phyloP scores from a whole-genome alignment of 2,888 invertebrate genomes.

The Exocentrus adspersus region DNA sequence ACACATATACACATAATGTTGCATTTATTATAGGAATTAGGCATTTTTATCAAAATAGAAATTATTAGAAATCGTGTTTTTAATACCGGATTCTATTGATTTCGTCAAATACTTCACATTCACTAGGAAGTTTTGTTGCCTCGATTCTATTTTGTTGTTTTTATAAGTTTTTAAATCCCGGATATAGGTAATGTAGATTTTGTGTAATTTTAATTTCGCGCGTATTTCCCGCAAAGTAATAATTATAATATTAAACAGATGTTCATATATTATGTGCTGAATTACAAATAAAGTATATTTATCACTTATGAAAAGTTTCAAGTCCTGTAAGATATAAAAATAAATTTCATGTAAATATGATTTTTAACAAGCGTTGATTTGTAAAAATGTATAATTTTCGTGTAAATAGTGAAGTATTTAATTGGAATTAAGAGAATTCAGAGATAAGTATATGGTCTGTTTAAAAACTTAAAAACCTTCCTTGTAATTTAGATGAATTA shows the following conservation, averaged over 20 bases:
- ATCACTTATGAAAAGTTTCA: constrained; percentile 32
- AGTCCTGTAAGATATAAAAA: constrained; percentile 34
- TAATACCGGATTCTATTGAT: constrained; percentile 30
- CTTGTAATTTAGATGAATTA: constrained; percentile 37
- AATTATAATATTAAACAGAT: too few species aligned
- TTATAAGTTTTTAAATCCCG: constrained; percentile 27
- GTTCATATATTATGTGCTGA: too few species aligned
- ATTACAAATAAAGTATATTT: too few species aligned
- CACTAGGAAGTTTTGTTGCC: background rate
- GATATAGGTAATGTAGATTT: background rate
- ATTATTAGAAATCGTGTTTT: constrained; percentile 35
- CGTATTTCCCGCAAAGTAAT: too few species aligned
- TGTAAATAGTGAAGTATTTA: constrained; percentile 50
- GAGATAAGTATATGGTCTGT: constrained; percentile 35
- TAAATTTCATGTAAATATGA: constrained; percentile 40
- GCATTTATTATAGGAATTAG: constrained; percentile 42
- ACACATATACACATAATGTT: constrained; percentile 36
- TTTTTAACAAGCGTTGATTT: constrained; percentile 34
- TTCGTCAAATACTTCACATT: constrained; percentile 34
- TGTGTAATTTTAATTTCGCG: too few species aligned
- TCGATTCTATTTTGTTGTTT: constrained; percentile 32
- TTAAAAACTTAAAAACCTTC: constrained; percentile 32
- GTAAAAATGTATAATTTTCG: constrained; percentile 44
- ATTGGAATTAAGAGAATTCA: constrained; percentile 47
- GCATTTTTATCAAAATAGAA: constrained; percentile 39